phyloP scores from a whole-genome alignment of 2,888 invertebrate species.

The Ennomos erosarius region DNA sequence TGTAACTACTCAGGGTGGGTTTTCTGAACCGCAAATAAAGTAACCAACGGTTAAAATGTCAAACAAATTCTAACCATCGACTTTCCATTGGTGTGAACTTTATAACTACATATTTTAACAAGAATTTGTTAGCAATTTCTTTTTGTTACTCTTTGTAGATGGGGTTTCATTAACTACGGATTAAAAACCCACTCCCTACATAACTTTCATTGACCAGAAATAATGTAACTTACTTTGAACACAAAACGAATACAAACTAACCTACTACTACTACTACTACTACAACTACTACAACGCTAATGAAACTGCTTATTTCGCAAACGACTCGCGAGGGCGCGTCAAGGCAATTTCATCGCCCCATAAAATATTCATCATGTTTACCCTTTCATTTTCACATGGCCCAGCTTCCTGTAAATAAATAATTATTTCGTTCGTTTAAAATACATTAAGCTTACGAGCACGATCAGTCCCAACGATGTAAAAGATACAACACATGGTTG shows the following conservation, averaged over 20 bases:
- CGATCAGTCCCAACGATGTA: constrained; percentile 51
- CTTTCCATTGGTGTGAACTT: no score
- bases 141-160: no score
- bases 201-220: background rate
- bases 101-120: no score
- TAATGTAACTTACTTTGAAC: constrained; percentile 10
- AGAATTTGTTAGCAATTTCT: no score
- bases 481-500: constrained; percentile 17
- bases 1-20: no score
- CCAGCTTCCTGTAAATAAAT: constrained; percentile 58
- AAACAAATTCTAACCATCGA: no score
- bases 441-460: constrained; percentile 67
- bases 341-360: constrained; percentile 52
- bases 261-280: no score
- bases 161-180: no score
- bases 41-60: no score
- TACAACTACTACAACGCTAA: constrained; percentile 8
- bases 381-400: constrained; percentile 61
- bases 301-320: constrained; percentile 30
- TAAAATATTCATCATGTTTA: constrained; percentile 58
- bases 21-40: no score
- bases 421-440: constrained; percentile 74
- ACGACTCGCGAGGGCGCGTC: constrained; percentile 38
- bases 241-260: constrained; percentile 14
- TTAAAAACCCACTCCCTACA: no score